These are phyloP conservation scores for Piezodorus guildinii DNA, from an alignment of 1,140 invertebrate genomes.

Conservation along the genomic window DNA sequence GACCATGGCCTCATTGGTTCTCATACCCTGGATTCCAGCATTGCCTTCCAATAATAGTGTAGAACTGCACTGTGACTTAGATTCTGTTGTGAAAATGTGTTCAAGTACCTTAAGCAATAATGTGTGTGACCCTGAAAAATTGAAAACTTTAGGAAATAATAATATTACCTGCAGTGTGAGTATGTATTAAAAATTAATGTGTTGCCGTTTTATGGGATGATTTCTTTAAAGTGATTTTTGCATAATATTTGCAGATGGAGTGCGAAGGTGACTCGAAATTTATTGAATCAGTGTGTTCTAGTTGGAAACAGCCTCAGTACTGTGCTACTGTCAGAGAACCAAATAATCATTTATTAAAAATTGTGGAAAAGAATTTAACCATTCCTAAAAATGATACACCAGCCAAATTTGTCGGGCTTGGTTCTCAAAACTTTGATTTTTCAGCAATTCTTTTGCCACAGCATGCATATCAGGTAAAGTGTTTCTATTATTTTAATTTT, in stretches of 20 bases:
- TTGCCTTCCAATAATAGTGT: conserved; percentile 6
- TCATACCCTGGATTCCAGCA: conserved; percentile 22
- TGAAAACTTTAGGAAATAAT: conserved; percentile 10
- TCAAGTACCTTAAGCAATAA: background rate
- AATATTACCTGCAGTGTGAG: conserved; percentile 26
- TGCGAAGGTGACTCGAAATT: conserved; percentile 18
- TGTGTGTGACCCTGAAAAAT: conserved; percentile 2
- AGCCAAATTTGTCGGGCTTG: background rate
- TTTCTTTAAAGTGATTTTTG: too few relatives aligned
- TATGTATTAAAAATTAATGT: conserved; percentile 17
- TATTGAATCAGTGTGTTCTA: conserved; percentile 16
- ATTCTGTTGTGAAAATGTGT: conserved; percentile 18
- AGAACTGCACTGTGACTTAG: conserved; percentile 20
- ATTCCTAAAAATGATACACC: background rate
- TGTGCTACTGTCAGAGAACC: conserved; percentile 1
- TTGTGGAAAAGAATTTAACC: background rate
- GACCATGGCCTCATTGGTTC: conserved; percentile 22
- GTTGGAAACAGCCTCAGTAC: conserved; percentile 21
- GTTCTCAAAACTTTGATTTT: conserved; percentile 10
- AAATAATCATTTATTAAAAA: background rate
- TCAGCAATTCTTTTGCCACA: conserved; percentile 1
- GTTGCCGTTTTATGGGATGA: too few relatives aligned
- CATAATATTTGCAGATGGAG: conserved; percentile 20
- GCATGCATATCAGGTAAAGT: background rate
- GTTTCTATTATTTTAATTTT: background rate